Evolutionary conservation across 2,888 invertebrate genomes (phyloP).

Genomic region (Patella ulyssiponensis): DNA sequence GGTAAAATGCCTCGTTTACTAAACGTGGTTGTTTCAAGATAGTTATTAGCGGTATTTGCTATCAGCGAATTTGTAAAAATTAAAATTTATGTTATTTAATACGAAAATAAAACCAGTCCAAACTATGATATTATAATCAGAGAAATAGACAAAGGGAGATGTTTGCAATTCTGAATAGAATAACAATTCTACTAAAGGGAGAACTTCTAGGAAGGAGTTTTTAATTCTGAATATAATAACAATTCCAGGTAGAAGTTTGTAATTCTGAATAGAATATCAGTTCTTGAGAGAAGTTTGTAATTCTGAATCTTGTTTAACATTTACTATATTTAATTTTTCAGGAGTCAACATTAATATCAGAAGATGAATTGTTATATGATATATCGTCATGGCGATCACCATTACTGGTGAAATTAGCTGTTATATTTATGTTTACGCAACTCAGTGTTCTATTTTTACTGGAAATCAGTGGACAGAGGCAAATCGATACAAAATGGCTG

Average conservation of each 20-base stretch:
- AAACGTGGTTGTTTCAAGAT: too few species aligned
- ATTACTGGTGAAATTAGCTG: conserved; percentile 53
- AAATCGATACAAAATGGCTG: conserved; percentile 30
- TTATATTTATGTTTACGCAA: conserved; percentile 63
- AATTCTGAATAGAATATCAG: background rate
- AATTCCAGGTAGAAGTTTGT: background rate
- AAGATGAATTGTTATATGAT: conserved; percentile 40
- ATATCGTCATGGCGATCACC: conserved; percentile 55
- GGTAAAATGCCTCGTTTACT: too few species aligned
- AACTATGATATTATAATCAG: too few species aligned
- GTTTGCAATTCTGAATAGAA: background rate
- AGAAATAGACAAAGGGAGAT: too few species aligned
- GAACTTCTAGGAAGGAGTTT: background rate
- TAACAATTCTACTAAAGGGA: background rate
- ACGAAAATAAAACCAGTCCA: too few species aligned
- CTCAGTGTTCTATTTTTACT: conserved; percentile 49
- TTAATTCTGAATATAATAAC: background rate
- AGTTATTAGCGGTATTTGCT: too few species aligned
- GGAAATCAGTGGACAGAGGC: conserved; percentile 44
- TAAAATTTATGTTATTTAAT: too few species aligned
- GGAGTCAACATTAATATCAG: conserved; percentile 10
- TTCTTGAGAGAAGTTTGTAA: background rate
- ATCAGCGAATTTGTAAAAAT: too few species aligned
- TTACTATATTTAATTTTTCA: conserved; percentile 2
- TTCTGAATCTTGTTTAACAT: background rate